phyloP scores from a whole-genome alignment of 2,113 vertebrate species.

The Nibea albiflora region DNA sequence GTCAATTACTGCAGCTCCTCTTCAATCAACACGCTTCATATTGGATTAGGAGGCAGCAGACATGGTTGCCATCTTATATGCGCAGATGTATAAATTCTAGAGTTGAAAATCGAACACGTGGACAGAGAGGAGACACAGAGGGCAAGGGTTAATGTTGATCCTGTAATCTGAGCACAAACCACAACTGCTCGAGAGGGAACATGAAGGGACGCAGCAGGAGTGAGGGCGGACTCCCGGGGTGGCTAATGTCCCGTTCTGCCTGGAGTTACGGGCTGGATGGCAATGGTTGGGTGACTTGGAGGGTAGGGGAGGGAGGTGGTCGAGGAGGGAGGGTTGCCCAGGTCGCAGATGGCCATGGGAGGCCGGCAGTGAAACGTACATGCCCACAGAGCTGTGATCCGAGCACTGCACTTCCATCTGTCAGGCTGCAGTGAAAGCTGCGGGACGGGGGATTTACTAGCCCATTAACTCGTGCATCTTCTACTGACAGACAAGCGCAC shows the following conservation, averaged over 20 bases:
- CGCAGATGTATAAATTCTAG: not conserved
- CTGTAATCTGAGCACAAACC: slow-evolving; percentile 55
- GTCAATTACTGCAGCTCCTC: not conserved
- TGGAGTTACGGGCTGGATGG: slow-evolving; percentile 10
- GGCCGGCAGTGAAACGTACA: slow-evolving; percentile 26
- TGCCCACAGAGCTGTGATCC: slow-evolving; percentile 38
- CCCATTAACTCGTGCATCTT: slow-evolving; percentile 71
- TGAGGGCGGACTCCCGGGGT: slow-evolving; percentile 12
- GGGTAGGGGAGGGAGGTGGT: slow-evolving; percentile 16
- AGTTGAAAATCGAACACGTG: slow-evolving; percentile 3
- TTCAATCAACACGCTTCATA: not conserved
- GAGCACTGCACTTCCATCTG: slow-evolving; percentile 73
- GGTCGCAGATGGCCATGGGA: slow-evolving; percentile 77
- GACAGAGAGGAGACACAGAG: not conserved
- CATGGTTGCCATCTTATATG: slow-evolving; percentile 6
- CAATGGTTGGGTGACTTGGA: not conserved
- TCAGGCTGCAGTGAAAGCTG: slow-evolving; percentile 74
- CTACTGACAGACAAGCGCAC: slow-evolving; percentile 38
- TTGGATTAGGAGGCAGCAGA: not conserved
- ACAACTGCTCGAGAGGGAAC: slow-evolving; percentile 17
- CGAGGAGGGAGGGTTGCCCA: slow-evolving; percentile 4
- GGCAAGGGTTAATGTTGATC: slow-evolving; percentile 49
- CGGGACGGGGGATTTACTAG: slow-evolving; percentile 65
- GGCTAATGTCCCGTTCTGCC: slow-evolving; percentile 21
- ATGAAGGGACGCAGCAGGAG: slow-evolving; percentile 8